Evolutionary conservation across 2,888 invertebrate species (phyloP), one percentile per base, ranked within the genome.

Genomic region (Lasioglossum leucozonium): DNA sequence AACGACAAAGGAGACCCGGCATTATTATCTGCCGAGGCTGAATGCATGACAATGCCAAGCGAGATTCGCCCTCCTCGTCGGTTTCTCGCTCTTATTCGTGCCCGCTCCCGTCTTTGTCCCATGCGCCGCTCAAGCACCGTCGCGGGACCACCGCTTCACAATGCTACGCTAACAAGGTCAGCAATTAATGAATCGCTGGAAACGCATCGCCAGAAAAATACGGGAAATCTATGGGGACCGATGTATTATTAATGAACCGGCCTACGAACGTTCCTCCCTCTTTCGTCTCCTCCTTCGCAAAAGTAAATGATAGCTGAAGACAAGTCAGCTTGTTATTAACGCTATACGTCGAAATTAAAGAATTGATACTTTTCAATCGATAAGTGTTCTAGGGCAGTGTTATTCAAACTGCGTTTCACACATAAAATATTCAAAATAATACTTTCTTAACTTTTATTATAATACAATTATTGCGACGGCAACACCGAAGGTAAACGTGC

Each of bases 141-240:
- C 87, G 73, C 88, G 91, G 92, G 92, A 92, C 91, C 89, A 79
- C 86, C 88, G 91, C 88, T 90, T 84, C 87, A 93, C 93, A 93
- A 93, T 93, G 87, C 91, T 73, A 79, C 89, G 89, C 92, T 93
- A 93, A 93, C 93, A 93, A 93, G 92, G 92, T 93, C 92, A 92
- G 91, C 92, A 92, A 93, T 92, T 93, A 92, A 93, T 93, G 93
- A 92, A 92, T 93, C 91, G 91, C 84, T 87, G 87, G 87, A 72
- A 86, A 85, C 84, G 88, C 82, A 85, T 84, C 85, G 85, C 84
- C 85, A 84, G 87, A 91, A 91, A 92, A 91, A 91, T 92, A 90
- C 86, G 87, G 72, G 55, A 73, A 84, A 77, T 72, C 90, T 80
- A 86, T 76, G 88, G 86, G 88, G 88, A 88, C 80, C 85, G 82